Evolutionary conservation across 2,888 invertebrate genomes (phyloP), one percentile per base, ranked within the genome.

Genomic region (Hirtodrosophila confusa): DNA sequence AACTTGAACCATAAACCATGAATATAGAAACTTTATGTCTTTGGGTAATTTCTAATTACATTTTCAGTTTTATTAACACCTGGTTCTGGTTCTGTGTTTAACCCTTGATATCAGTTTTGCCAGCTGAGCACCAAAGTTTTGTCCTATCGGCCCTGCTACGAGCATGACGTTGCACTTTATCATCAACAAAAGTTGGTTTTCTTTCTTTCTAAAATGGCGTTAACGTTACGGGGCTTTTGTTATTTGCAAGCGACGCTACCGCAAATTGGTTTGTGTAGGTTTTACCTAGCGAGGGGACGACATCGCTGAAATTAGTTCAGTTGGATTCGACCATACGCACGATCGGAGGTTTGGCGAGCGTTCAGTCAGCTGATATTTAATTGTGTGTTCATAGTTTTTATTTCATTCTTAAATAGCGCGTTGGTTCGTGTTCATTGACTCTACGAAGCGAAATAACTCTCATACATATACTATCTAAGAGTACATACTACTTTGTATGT

Each of bases 291-390:
- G 37, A 6, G 31, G 4, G 7, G 24, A 58, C 17, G 11, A 44
- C n/a, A 23, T 7, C 9, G 27, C 50, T 12, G 23, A 53, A 62
- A 40, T 36, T 6, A 6, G 47, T 53, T 64, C 35, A 43, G 48
- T 57, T 64, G 35, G 48, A 48, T 48, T 64, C 44, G 17, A 44
- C 17, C 49, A 44, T 44, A 55, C 50, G 48, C 51, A 64, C 55
- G 51, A 64, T 56, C 51, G 56, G 66, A 56, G 45, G 40, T 36
- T 17, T 36, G 45, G 31, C 47, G 10, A 24, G 36, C 31, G 37
- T 31, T 29, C 5, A 39, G 45, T 51, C 27, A 40, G 49, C 44
- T 54, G 43, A 54, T 54, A 43, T 41, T 33, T 5, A 12, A 49
- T 29, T 12, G 12, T 36, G 51, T 47, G 17, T 17, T 17, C 17